Conservation (phyloP, 2,888 invertebrate genomes). For the Tillus elongatus region DNA sequence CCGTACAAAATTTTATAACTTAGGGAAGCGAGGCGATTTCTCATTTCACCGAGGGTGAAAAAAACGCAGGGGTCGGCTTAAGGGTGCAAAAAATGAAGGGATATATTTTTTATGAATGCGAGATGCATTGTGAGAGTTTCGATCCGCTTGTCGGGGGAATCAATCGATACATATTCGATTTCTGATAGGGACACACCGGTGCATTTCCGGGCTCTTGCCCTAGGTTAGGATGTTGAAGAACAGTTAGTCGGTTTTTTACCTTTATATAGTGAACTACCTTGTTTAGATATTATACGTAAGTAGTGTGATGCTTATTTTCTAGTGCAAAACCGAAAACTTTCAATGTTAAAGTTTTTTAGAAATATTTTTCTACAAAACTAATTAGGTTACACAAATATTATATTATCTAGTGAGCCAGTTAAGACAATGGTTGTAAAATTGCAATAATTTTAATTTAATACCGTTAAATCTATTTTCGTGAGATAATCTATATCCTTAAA, state of each 20-base stretch:
- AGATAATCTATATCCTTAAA: no score
- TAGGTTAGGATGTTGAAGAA: conserved; percentile 29
- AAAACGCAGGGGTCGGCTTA: conserved; percentile 35
- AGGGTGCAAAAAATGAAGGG: conserved; percentile 35
- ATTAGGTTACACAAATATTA: no score
- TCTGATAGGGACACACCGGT: conserved; percentile 27
- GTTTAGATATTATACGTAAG: no score
- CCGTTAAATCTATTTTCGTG: no score
- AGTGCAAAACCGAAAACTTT: no score
- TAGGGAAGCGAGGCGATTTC: conserved; percentile 28
- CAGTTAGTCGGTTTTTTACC: conserved; percentile 36
- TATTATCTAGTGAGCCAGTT: no score
- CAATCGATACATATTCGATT: conserved; percentile 41
- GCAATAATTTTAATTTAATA: no score
- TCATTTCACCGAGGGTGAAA: conserved; percentile 33
- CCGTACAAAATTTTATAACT: conserved; percentile 28
- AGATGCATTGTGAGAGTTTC: conserved; percentile 37
- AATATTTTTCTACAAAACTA: no score
- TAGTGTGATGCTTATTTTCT: no score
- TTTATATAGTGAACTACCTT: conserved; percentile 30
- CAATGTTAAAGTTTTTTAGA: no score
- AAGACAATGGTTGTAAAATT: no score
- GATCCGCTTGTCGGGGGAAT: conserved; percentile 32
- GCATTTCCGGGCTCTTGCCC: conserved; percentile 27
- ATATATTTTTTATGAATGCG: conserved; percentile 40